Conservation (phyloP, 2,888 invertebrate genomes). For the Epinotia demarniana region DNA sequence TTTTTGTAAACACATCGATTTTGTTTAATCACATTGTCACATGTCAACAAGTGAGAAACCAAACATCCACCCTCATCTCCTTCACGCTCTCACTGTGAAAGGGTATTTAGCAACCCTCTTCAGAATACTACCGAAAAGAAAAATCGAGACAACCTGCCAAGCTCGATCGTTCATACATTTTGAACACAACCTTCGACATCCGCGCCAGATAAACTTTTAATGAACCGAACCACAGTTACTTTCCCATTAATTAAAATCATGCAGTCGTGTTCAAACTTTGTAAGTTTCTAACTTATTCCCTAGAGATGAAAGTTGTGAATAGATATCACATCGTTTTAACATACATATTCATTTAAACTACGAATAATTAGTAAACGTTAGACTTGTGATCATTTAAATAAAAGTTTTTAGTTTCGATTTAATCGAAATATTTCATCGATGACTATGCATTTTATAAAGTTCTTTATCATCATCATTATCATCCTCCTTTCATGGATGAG, state of each 20-base stretch:
- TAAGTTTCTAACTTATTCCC: slow-evolving; percentile 8
- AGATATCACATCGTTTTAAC: neutral
- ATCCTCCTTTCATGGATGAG: too few relatives aligned
- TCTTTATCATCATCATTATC: too few relatives aligned
- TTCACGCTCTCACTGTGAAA: neutral
- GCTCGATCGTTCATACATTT: neutral
- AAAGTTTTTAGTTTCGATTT: too few relatives aligned
- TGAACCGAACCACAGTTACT: slow-evolving; percentile 17
- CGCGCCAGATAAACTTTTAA: slow-evolving; percentile 7
- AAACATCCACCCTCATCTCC: too few relatives aligned
- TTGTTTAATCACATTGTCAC: too few relatives aligned
- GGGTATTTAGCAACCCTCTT: neutral
- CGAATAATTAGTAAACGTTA: neutral
- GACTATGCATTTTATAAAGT: too few relatives aligned
- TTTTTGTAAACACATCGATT: too few relatives aligned
- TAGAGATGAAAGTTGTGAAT: neutral
- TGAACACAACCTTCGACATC: neutral
- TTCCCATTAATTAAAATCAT: slow-evolving; percentile 21
- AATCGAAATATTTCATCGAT: too few relatives aligned
- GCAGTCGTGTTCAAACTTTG: slow-evolving; percentile 16
- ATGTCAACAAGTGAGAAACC: too few relatives aligned
- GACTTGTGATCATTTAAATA: neutral
- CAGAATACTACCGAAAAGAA: neutral
- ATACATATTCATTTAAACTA: neutral
- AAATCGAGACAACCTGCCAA: neutral